These are phyloP conservation scores for Pterophyllum scalare DNA, from an alignment of 2,113 vertebrate species.

Conservation along the genomic window DNA sequence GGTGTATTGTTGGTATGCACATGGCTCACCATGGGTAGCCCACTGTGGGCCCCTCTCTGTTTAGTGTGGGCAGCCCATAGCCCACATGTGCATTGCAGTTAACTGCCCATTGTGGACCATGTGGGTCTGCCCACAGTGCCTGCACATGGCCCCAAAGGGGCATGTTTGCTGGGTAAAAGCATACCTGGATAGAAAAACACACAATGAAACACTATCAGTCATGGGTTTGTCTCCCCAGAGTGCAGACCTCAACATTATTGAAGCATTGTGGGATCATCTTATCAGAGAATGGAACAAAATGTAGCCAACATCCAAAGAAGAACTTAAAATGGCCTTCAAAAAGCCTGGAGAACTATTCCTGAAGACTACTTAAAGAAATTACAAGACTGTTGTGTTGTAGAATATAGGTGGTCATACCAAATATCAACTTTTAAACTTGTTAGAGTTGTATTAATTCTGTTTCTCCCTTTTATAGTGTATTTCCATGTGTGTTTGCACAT, in stretches of 20 bases:
- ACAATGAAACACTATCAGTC: not conserved
- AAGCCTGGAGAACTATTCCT: not conserved
- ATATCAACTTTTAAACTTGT: not conserved
- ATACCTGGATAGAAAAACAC: not conserved
- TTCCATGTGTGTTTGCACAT: not conserved
- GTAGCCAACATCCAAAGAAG: not conserved
- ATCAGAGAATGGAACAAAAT: not conserved
- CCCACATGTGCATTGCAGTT: too few relatives aligned
- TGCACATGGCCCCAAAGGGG: not conserved
- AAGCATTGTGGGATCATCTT: not conserved
- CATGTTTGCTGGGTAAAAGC: not conserved
- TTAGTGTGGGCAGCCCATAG: too few relatives aligned
- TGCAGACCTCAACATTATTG: not conserved
- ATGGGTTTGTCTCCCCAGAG: not conserved
- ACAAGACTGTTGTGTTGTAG: not conserved
- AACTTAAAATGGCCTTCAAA: not conserved
- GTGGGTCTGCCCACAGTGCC: too few relatives aligned
- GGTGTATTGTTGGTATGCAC: too few relatives aligned
- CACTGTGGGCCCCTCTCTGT: too few relatives aligned
- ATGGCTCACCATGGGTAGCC: too few relatives aligned
- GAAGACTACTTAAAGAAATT: not conserved
- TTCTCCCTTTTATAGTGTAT: not conserved
- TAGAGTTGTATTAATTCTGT: too few relatives aligned
- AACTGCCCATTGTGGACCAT: too few relatives aligned
- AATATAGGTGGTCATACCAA: not conserved